Conservation (phyloP, 1,140 invertebrate genomes). For the Lepidostoma basale region DNA sequence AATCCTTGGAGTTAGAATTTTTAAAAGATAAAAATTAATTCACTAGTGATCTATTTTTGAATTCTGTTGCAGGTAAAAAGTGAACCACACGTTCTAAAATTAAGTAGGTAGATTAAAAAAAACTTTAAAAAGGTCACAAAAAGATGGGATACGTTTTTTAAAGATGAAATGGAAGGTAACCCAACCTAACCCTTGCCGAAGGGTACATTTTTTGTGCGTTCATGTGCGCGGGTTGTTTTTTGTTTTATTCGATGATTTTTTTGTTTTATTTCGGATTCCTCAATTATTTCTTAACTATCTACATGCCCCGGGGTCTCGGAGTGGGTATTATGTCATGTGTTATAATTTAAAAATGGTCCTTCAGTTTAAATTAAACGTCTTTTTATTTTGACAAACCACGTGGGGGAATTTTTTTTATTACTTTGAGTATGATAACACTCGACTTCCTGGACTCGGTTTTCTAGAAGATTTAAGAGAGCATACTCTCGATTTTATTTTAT, state of each 20-base stretch:
- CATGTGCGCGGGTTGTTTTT: not conserved
- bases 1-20: too few species aligned
- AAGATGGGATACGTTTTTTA: not conserved
- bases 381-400: slow-evolving; percentile 26
- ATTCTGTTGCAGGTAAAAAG: slow-evolving; percentile 4
- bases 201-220: slow-evolving; percentile 15
- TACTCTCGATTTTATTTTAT: too few species aligned
- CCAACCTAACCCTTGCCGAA: slow-evolving; percentile 11
- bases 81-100: not conserved
- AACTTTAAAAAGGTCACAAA: not conserved
- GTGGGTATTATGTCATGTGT: slow-evolving; percentile 10
- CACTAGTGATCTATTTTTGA: not conserved
- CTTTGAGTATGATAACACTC: too few species aligned
- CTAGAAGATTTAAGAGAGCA: too few species aligned
- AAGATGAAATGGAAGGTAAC: not conserved
- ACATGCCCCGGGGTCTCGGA: not conserved
- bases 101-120: not conserved
- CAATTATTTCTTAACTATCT: slow-evolving; percentile 19
- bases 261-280: slow-evolving; percentile 22
- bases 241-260: not conserved
- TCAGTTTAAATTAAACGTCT: slow-evolving; percentile 17
- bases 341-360: not conserved
- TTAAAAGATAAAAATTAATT: not conserved
- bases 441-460: too few species aligned
- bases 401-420: not conserved